These are phyloP conservation scores for Stigmatopora nigra DNA, from an alignment of 2,113 vertebrate genomes.

Conservation along the genomic window DNA sequence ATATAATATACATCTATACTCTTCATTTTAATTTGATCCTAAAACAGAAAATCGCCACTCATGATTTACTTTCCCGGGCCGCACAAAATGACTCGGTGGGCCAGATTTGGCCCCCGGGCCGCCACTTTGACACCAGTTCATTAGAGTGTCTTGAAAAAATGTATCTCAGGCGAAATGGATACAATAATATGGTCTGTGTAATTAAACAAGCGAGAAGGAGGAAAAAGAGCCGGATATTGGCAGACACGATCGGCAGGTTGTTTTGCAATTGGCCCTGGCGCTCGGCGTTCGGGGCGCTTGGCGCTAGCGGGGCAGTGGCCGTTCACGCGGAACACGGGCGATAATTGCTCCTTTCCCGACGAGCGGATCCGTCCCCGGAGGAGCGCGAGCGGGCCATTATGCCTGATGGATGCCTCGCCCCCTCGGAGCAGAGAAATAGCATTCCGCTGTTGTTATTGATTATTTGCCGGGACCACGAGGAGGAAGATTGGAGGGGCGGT, in stretches of 20 bases:
- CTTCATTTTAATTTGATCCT: no score
- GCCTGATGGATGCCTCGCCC: slow-evolving; percentile 31
- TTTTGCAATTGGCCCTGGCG: slow-evolving; percentile 18
- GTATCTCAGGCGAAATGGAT: no score
- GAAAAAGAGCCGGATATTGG: slow-evolving; percentile 20
- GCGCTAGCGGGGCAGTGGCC: slow-evolving; percentile 14
- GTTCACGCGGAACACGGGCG: slow-evolving; percentile 27
- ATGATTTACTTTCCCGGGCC: no score
- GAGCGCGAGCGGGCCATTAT: slow-evolving; percentile 31
- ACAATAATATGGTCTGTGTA: slow-evolving; percentile 10
- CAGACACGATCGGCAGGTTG: slow-evolving; percentile 22
- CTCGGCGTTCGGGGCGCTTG: no score
- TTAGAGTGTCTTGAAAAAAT: no score
- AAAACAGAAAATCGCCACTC: no score
- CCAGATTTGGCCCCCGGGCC: no score
- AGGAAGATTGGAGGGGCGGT: slow-evolving; percentile 21
- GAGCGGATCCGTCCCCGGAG: slow-evolving; percentile 21
- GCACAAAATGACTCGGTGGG: no score
- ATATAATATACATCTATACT: no score
- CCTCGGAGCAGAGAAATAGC: slow-evolving; percentile 46
- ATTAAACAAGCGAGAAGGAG: slow-evolving; percentile 28
- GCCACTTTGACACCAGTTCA: no score
- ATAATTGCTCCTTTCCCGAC: slow-evolving; percentile 32
- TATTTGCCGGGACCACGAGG: slow-evolving; percentile 34
- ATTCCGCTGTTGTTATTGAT: slow-evolving; percentile 58